Evolutionary conservation across 2,797 vertebrate species (phyloP), one percentile per base, ranked within the genome.

Genomic region (Diglossa cyanea): DNA sequence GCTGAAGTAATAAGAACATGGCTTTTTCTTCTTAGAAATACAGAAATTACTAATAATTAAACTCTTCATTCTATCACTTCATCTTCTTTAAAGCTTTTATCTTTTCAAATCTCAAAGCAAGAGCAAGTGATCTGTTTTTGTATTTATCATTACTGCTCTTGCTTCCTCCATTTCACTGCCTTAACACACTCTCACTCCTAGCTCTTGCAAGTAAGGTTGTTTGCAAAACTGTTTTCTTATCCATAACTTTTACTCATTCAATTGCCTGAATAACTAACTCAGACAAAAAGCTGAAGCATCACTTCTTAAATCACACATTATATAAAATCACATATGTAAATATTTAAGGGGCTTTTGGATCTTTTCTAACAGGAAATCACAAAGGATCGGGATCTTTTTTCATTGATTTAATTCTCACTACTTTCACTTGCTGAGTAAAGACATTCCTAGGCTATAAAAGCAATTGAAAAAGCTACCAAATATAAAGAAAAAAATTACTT

Each of bases 11-110:
- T 42, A 91, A 80, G 86, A 93, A 90, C 47, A 90, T 19, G 17
- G 24, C 6, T 55, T 84, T 61, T 94, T 75, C 45, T 94, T 89
- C 54, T 90, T 82, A 92, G 60, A 97, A 98, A 96, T 63, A 84
- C n/a, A 96, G 63, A 94, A 79, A 70, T 90, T 6, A 71, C 45
- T 93, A 94, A 96, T 94, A 97, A 97, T 97, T 95, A 96, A 86
- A 86, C 66, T 70, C 39, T 67, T 93, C 51, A 84, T 88, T 82
- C 93, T 89, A 77, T 88, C 84, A 94, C 76, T 89, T 62, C 25
- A 25, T 95, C 81, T 93, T 79, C 91, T 89, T 93, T 91, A 79
- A 73, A 88, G 74, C 45, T 90, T 96, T 88, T 78, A 89, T 94
- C 87, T 94, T 76, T 25, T 81, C 50, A 65, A 96, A 94, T 94